phyloP scores from a whole-genome alignment of 2,888 invertebrate genomes.

The Mechanitis mazaeus region DNA sequence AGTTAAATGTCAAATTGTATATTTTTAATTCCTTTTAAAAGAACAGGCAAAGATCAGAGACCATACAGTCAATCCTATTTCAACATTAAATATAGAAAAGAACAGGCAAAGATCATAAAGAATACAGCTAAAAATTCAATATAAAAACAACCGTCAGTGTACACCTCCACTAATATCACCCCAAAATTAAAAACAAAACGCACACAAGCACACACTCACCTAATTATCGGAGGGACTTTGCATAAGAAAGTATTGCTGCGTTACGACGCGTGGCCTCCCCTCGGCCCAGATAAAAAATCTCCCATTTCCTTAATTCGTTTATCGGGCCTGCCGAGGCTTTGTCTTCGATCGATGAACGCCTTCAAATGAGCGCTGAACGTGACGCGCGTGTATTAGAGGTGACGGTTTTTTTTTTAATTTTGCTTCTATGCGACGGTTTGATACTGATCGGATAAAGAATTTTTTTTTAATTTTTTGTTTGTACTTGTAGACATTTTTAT shows the following conservation, averaged over 20 bases:
- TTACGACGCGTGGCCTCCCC: slow-evolving; percentile 68
- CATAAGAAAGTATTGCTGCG: slow-evolving; percentile 76
- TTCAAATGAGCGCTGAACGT: slow-evolving; percentile 72
- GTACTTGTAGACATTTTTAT: too few species aligned
- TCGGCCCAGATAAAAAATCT: slow-evolving; percentile 75
- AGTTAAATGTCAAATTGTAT: too few species aligned
- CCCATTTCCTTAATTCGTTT: slow-evolving; percentile 78
- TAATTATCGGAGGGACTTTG: slow-evolving; percentile 76
- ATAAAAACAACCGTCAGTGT: neutral
- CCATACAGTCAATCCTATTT: too few species aligned
- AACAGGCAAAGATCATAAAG: too few species aligned
- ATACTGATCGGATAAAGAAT: neutral
- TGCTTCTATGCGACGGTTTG: slow-evolving; percentile 7
- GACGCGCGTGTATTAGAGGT: slow-evolving; percentile 72
- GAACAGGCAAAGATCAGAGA: too few species aligned
- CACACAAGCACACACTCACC: slow-evolving; percentile 53
- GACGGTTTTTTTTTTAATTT: slow-evolving; percentile 37
- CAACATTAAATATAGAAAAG: too few species aligned
- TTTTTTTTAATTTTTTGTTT: neutral
- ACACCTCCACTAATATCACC: slow-evolving; percentile 29
- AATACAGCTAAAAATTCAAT: neutral
- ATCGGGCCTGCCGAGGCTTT: slow-evolving; percentile 73
- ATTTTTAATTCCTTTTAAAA: too few species aligned
- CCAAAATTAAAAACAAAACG: slow-evolving; percentile 70
- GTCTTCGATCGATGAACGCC: slow-evolving; percentile 75